Base-by-base conservation (phyloP, 2,113 vertebrate genomes). In the Odontesthes bonariensis region DNA sequence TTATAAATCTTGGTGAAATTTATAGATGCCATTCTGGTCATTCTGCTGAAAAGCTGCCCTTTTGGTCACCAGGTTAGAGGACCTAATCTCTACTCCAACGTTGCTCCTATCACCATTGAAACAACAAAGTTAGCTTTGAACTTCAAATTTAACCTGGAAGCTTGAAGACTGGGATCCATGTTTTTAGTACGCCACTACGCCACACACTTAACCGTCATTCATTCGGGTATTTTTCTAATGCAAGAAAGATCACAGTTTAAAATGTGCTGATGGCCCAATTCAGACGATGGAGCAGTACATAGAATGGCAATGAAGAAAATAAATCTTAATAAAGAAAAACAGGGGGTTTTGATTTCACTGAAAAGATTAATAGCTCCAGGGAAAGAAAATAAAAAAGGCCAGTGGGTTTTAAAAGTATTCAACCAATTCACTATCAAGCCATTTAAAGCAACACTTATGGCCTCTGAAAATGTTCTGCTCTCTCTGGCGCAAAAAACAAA, bases 1-100 rank as follows among this genome's bases (percentile, higher is more conserved):
- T 91, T 85, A 93, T 96, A 96, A 93, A 96, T 92, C 80, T 66
- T 88, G 84, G 74, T 91, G 19, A 87, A 90, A 94, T 91, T 79
- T 91, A 56, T 90, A 83, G 90, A 90, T 83, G 73, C 78, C 81
- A 84, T 87, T 81, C 61, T 31, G 69, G 68, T 75, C 79, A 75
- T 89, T 85, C 68, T 47, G 75, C 60, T 86, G 51, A 82, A 84
- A 84, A 58, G 75, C 77, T 81, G 69, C 76, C 83, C 52, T 75
- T 51, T 42, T 82, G 86, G 82, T 88, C 83, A 81, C 42, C 67
- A 77, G 81, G 67, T 84, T 82, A 75, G 66, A 78, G 68, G 79
- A 66, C 57, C 51, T 38, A 59, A 63, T 63, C 57, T 80, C 35
- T 68, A 33, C 60, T 52, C 49, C 53, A 22, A 31, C 33, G 52